Evolutionary conservation across 2,113 vertebrate genomes (phyloP).

Genomic region (Mormyrus lacerda): DNA sequence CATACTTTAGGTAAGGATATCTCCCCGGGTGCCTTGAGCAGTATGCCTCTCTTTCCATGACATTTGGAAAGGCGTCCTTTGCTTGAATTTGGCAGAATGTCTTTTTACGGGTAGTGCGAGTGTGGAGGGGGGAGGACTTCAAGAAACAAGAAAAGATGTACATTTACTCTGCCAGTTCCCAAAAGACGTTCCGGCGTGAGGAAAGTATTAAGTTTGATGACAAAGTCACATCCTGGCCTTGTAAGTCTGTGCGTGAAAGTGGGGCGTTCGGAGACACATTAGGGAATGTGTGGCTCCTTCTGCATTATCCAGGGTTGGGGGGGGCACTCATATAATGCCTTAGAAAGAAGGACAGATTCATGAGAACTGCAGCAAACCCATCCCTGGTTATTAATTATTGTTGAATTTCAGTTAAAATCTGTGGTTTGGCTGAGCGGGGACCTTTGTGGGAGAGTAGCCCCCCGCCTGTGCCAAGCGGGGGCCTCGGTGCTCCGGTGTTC

Average conservation of each 20-base stretch:
- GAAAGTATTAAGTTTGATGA: neutral
- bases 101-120: neutral
- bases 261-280: neutral
- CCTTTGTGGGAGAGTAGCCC: constrained; percentile 18
- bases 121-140: no score
- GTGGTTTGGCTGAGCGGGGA: constrained; percentile 28
- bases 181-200: neutral
- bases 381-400: constrained; percentile 55
- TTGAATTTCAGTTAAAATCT: constrained; percentile 74
- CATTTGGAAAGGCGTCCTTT: neutral
- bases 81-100: neutral
- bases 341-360: constrained; percentile 51
- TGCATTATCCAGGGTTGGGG: neutral
- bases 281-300: neutral
- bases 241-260: neutral
- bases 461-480: constrained; percentile 13
- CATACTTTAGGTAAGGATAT: neutral
- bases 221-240: neutral
- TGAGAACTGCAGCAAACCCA: constrained; percentile 48
- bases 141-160: neutral
- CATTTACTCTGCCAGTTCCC: neutral
- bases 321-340: constrained; percentile 33
- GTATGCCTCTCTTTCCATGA: neutral
- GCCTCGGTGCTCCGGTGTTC: constrained; percentile 59
- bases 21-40: neutral